Conservation (phyloP, 2,113 vertebrate genomes). For the Suricata suricatta region DNA sequence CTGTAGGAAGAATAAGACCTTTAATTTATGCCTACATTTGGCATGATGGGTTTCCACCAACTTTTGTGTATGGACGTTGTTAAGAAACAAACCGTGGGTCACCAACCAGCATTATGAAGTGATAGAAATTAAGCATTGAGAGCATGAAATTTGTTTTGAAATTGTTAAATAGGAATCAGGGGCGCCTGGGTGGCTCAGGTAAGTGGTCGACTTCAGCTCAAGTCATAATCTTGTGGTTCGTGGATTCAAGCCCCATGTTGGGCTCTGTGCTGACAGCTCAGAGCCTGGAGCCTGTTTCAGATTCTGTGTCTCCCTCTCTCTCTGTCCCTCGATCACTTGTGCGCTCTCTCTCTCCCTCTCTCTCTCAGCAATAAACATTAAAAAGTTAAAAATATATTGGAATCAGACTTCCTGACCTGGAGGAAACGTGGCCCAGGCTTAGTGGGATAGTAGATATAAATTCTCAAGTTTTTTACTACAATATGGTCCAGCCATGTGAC, state of each 20-base stretch:
- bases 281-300: no score
- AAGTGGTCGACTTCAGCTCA: no score
- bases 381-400: no score
- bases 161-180: neutral
- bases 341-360: no score
- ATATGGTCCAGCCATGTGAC: neutral
- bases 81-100: neutral
- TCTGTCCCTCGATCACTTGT: no score
- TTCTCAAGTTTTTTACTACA: neutral
- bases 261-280: no score
- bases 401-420: neutral
- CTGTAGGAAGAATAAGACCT: neutral
- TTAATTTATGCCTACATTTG: neutral
- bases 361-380: no score
- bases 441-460: neutral
- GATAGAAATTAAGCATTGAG: neutral
- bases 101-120: neutral
- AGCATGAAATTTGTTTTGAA: neutral
- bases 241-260: no score
- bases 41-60: neutral
- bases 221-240: no score
- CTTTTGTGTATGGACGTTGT: neutral
- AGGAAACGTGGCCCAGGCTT: neutral
- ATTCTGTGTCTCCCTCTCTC: no score
- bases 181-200: no score